Evolutionary conservation across 2,888 invertebrate species (phyloP), one percentile per base, ranked within the genome.

Genomic region (Gortyna flavago): DNA sequence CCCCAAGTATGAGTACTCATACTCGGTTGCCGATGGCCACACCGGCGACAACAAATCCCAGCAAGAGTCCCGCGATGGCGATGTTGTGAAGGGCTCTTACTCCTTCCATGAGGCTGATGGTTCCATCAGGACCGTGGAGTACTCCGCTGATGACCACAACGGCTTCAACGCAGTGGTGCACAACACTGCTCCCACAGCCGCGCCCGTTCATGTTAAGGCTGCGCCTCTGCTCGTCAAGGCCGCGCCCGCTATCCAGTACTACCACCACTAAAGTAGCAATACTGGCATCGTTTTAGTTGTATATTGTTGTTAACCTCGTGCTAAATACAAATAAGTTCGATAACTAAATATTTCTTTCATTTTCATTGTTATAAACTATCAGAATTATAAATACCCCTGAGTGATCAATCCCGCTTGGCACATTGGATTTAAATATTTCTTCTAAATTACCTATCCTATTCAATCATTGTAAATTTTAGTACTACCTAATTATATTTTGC

Each of bases 31-130:
- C 86, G 97, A 97, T 87, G 93, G 94, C 61, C 95, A 96, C 92
- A 96, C 96, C 89, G 97, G 97, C 51, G 97, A 97, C 93, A 93
- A 95, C 91, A 96, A 97, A 91, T 93, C 93, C 82, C 96, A 96
- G 90, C 96, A 96, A 85, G 97, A 97, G 87, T 85, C 89, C 81
- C 93, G 95, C 76, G 96, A 97, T 80, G 97, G 97, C 62, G 97
- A 97, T 88, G 94, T 93, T 25, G 96, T 96, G 62, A 95, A 96
- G 89, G 96, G 96, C 77, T 93, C 95, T 8, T 96, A 97, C 93
- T 95, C 95, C 7, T 92, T 97, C 85, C 92, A 94, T 76, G 96
- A 97, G 88, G 95, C 97, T 69, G 97, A 97, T 84, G 96, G 96
- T 85, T 96, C 96, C 88, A 87, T 95, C 88, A 93, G 96, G 79